A percentile compares a stretch with the other conserved stretches of the same genome.
Conservation (phyloP, 2,888 invertebrate species). For the Tyria jacobaeae region DNA sequence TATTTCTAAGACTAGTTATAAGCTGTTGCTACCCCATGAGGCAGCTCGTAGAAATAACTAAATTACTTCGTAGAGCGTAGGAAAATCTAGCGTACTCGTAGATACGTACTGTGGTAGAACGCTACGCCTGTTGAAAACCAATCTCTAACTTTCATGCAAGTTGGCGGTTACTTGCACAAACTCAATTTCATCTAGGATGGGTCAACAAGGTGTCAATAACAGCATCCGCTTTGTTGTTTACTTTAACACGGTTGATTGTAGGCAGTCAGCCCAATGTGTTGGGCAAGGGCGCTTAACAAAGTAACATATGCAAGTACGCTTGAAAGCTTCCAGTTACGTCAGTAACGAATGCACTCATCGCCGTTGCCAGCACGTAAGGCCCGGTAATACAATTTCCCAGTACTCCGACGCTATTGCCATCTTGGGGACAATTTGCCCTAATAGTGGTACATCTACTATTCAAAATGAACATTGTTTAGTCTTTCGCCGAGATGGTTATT, state of each 20-base stretch:
- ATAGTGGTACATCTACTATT: constrained; percentile 69
- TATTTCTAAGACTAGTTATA: constrained; percentile 9
- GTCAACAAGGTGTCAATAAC: constrained; percentile 46
- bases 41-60: constrained; percentile 25
- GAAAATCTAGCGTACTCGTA: constrained; percentile 21
- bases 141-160: constrained; percentile 40
- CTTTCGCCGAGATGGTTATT: constrained; percentile 54
- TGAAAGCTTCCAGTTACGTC: constrained; percentile 65
- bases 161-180: constrained; percentile 29
- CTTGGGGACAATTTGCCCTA: constrained; percentile 81
- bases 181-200: constrained; percentile 38
- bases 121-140: constrained; percentile 43
- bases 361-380: constrained; percentile 64
- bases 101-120: constrained; percentile 30
- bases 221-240: constrained; percentile 28
- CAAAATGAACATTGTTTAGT: constrained; percentile 67
- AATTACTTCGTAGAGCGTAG: constrained; percentile 37
- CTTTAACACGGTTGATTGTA: constrained; percentile 24
- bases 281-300: constrained; percentile 43
- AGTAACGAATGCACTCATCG: constrained; percentile 81
- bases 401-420: constrained; percentile 72
- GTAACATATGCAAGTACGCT: constrained; percentile 64
- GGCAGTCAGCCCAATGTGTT: constrained; percentile 20
- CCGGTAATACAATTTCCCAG: constrained; percentile 81
- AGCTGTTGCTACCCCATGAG: constrained; percentile 12